Conservation (phyloP, 2,888 invertebrate species). For the Agriopis aurantiaria region DNA sequence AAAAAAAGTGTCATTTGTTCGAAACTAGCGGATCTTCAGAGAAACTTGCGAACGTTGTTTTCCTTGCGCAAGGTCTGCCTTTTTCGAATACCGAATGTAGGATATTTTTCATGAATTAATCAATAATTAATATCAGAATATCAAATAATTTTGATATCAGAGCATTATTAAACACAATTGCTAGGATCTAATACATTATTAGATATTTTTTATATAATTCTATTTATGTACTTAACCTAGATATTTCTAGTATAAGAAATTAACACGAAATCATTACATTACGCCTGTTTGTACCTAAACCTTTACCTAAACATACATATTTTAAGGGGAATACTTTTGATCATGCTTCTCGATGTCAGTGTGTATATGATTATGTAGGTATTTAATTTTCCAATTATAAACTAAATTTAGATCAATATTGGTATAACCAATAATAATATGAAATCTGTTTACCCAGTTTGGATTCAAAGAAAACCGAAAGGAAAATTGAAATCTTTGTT, state of each 20-base stretch:
- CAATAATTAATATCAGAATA: background rate
- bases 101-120: slow-evolving; percentile 8
- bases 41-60: slow-evolving; percentile 24
- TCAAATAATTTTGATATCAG: background rate
- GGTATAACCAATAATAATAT: background rate
- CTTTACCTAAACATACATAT: too few species aligned
- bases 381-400: background rate
- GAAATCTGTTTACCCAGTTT: background rate
- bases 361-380: too few species aligned
- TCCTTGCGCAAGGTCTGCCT: slow-evolving; percentile 22
- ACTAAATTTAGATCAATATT: background rate
- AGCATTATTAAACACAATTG: background rate
- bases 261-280: too few species aligned
- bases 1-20: slow-evolving; percentile 36
- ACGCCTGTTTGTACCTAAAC: too few species aligned
- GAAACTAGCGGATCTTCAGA: slow-evolving; percentile 32
- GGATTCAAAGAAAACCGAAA: background rate
- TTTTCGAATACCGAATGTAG: slow-evolving; percentile 12
- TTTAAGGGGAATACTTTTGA: too few species aligned
- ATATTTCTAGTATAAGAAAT: too few species aligned
- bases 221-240: too few species aligned
- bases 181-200: background rate
- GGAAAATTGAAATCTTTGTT: background rate
- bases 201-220: background rate
- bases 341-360: too few species aligned